phyloP scores from a whole-genome alignment of 1,140 invertebrate species.

The Glossosoma conforme region DNA sequence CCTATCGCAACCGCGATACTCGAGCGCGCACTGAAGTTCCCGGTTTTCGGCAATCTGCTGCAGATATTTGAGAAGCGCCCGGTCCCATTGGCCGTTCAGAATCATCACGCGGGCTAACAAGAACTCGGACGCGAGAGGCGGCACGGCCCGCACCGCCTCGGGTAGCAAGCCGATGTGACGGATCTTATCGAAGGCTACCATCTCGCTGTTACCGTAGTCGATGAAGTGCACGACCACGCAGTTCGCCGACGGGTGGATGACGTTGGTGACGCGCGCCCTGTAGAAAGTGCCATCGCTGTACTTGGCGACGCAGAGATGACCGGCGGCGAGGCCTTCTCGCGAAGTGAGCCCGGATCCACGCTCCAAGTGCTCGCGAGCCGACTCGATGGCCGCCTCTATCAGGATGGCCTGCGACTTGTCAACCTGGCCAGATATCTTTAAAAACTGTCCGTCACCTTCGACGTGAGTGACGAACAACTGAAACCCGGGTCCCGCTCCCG shows the following conservation, averaged over 20 bases:
- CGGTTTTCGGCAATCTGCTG: constrained; percentile 47
- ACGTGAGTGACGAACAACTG: constrained; percentile 58
- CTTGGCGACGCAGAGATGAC: constrained; percentile 58
- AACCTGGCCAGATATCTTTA: constrained; percentile 55
- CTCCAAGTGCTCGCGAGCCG: constrained; percentile 45
- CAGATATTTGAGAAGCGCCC: constrained; percentile 45
- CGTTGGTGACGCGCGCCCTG: constrained; percentile 53
- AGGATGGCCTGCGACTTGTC: constrained; percentile 52
- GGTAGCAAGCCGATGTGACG: constrained; percentile 50
- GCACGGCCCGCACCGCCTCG: constrained; percentile 47
- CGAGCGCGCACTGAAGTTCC: constrained; percentile 44
- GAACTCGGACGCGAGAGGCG: constrained; percentile 54
- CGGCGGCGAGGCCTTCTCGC: constrained; percentile 42
- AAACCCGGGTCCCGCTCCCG: constrained; percentile 28
- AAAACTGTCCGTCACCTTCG: constrained; percentile 57
- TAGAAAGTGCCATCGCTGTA: constrained; percentile 60
- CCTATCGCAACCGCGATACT: constrained; percentile 22
- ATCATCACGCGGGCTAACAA: constrained; percentile 51
- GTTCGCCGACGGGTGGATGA: constrained; percentile 41
- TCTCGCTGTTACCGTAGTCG: constrained; percentile 64
- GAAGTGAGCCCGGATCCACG: constrained; percentile 39
- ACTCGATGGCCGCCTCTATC: constrained; percentile 52
- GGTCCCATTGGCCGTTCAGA: constrained; percentile 46
- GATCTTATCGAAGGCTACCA: constrained; percentile 51
- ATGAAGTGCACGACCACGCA: constrained; percentile 59